A percentile compares a stretch with the other conserved stretches of the same genome.
Conservation (phyloP, 1,140 invertebrate genomes). For the Metaphire vulgaris region DNA sequence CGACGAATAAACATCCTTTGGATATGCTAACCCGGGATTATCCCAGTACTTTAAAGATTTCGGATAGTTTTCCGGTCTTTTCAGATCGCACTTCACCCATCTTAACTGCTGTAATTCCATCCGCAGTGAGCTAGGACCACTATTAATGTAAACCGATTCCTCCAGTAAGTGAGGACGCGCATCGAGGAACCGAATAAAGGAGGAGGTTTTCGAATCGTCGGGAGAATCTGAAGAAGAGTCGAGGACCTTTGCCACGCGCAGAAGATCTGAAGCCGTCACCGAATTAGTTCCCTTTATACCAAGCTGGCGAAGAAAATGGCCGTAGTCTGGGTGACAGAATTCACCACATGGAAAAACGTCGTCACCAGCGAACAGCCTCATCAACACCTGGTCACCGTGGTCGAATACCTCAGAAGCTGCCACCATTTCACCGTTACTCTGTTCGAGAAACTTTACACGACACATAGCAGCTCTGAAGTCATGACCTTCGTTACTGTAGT, state of each 20-base stretch:
- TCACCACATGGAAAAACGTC: background rate
- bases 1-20: constrained; percentile 6
- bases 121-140: no score
- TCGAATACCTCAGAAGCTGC: background rate
- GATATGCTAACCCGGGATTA: background rate
- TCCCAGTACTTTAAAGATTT: background rate
- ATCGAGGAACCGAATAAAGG: no score
- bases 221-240: no score
- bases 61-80: constrained; percentile 9
- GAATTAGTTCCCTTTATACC: background rate
- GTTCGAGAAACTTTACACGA: background rate
- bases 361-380: background rate
- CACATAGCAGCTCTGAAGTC: background rate
- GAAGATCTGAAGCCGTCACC: background rate
- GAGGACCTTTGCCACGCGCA: no score
- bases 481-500: background rate
- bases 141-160: no score
- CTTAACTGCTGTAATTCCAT: no score
- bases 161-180: no score
- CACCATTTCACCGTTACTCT: background rate
- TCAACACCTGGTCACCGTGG: background rate
- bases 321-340: background rate
- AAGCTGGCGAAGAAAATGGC: background rate
- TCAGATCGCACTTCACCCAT: background rate
- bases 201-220: no score